Base-by-base conservation (phyloP, 2,888 invertebrate species). In the Drosophila leonis region DNA sequence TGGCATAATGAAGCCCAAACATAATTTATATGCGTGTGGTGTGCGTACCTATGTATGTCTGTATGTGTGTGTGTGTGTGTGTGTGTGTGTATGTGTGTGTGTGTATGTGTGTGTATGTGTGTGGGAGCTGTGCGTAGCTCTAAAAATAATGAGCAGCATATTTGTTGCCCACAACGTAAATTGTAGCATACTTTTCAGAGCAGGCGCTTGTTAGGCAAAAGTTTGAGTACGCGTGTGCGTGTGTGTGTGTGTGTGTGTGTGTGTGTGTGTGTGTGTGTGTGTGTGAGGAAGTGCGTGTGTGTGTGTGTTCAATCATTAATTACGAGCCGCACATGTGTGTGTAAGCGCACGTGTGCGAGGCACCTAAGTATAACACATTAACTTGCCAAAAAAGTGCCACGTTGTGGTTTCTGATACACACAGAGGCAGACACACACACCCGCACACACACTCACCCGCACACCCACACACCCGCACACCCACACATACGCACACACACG, bases 91-190 rank as follows among this genome's bases (percentile, higher is more conserved):
- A 24, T 52, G 59, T 51, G 49, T 54, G 48, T 51, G n/a, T 66
- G 65, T 60, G 69, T 66, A 52, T 37, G 57, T 54, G 60, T 18
- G 20, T 49, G 49, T 56, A 52, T 37, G 57, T 54, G 60, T 18
- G 20, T 49, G 49, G 54, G 48, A 31, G 48, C 31, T 56, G 51
- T 71, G 51, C 48, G 54, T 39, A 54, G 70, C 73, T 76, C 79
- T 85, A 78, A 88, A 88, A 84, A 86, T 88, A 84, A 84, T 84
- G 84, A 84, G 88, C 83, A 88, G 64, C 84, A 84, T 88, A 83
- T 88, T 84, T 88, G 86, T 83, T 61, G 83, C 70, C 68, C 70
- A 68, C 78, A 71, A 78, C 76, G 41, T 78, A 88, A 80, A 88
- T 65, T 60, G 79, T 82, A 82, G 87, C 83, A 84, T 82, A 84